Evolutionary conservation across 92 coral and sea anemone species (phyloP), one percentile per base, ranked within the genome.

Genomic region (Parazoanthus swiftii): DNA sequence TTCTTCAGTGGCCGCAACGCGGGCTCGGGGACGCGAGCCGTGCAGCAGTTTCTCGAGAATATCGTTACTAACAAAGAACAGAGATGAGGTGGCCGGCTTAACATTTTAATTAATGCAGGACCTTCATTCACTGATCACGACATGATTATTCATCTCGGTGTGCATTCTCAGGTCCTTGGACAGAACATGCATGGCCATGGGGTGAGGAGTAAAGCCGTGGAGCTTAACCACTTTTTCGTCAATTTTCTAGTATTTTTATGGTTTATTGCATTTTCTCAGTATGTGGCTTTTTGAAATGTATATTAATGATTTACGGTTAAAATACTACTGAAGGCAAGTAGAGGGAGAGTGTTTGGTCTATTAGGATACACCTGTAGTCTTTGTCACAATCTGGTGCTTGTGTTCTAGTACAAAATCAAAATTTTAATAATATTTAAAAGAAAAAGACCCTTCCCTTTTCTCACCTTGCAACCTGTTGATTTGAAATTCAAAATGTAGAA

Each of bases 11-110:
- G 36, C 0, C 86, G 43, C 29, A 74, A 82, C 0, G 29, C 38
- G 6, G 98, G 94, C 21, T 94, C 97, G 0, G 98, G 93, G 10
- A 50, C 89, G 56, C 89, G 90, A 58, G 97, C 98, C 4, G 85
- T 90, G 0, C 71, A 88, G 3, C 95, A 93, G 81, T 90, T 91
- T 67, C 74, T 90, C 14, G 98, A 95, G 48, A 91, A 95, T 77
- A 92, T 95, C 29, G 29, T 20, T 10, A 91, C 97, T 29, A 95
- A 95, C 83, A 0, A 54, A 81, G 13, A 81, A 91, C 80, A 54
- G 36, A 1, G 29, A 43, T 2, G 85, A 21, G 16, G 95, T 91
- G 11, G 14, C 50, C 37, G 50, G 59, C 23, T 95, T 29, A 29
- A 29, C 33, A 29, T 29, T 29, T 29, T 29, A 94, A 95, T 18